Percentiles rank a stretch among this genome's conserved stretches.
These are phyloP conservation scores for Edolisoma coerulescens DNA, from an alignment of 2,113 vertebrate genomes.

Conservation along the genomic window DNA sequence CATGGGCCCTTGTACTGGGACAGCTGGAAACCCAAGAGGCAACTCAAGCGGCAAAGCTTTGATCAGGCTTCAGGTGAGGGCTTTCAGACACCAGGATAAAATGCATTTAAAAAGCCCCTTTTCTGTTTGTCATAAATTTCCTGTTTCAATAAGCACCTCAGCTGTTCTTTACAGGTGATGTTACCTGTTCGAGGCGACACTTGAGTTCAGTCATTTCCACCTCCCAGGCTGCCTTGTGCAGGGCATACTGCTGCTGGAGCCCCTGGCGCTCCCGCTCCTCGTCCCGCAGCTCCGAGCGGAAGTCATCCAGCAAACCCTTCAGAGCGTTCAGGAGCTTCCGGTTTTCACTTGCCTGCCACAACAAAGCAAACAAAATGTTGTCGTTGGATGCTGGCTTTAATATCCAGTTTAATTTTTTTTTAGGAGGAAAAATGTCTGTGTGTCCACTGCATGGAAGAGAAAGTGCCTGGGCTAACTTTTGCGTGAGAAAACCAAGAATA, in stretches of 20 bases:
- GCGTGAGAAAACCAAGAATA: background rate
- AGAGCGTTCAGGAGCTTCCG: slow-evolving; percentile 83
- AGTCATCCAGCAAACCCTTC: slow-evolving; percentile 87
- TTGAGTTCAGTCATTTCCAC: slow-evolving; percentile 86
- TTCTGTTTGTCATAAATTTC: background rate
- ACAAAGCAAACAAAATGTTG: background rate
- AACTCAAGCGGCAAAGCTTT: background rate
- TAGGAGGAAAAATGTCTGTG: background rate
- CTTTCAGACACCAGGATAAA: background rate
- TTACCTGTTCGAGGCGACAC: slow-evolving; percentile 87
- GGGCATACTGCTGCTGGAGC: slow-evolving; percentile 87
- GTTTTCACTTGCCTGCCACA: slow-evolving; percentile 82
- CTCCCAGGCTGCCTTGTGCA: slow-evolving; percentile 91
- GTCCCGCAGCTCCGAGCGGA: slow-evolving; percentile 84
- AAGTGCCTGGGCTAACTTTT: background rate
- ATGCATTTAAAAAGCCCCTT: background rate
- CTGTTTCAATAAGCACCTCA: background rate
- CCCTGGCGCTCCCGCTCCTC: slow-evolving; percentile 80
- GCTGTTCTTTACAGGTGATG: fast-evolving
- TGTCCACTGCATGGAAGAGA: background rate
- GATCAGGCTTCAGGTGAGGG: background rate
- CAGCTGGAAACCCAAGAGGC: background rate
- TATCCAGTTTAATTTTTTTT: background rate
- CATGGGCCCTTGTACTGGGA: background rate
- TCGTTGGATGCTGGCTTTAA: background rate